Conservation (phyloP, 1,140 invertebrate species). For the Drosophila parabipectinata region DNA sequence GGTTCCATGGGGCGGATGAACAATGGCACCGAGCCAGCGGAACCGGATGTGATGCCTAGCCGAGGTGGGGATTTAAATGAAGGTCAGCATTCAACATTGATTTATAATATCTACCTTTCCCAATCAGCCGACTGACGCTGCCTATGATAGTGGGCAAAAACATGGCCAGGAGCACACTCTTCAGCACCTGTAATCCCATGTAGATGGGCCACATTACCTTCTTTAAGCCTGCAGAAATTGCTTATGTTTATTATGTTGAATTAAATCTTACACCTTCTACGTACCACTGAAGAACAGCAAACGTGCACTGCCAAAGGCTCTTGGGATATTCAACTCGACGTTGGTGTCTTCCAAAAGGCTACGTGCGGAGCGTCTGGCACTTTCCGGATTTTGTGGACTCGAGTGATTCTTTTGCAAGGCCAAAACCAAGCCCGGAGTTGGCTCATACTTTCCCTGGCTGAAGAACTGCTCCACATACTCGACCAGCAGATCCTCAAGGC, state of each 20-base stretch:
- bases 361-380: conserved; percentile 22
- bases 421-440: conserved; percentile 65
- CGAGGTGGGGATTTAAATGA: conserved; percentile 1
- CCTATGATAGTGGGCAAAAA: conserved; percentile 92
- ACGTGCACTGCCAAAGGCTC: conserved; percentile 85
- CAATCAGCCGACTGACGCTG: conserved; percentile 91
- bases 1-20: conserved; percentile 76
- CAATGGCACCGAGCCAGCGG: conserved; percentile 68
- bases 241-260: background rate
- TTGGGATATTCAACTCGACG: conserved; percentile 65
- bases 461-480: conserved; percentile 79
- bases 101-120: conserved; percentile 87
- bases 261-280: background rate
- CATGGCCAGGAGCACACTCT: conserved; percentile 91
- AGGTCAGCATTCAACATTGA: background rate
- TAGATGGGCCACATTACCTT: conserved; percentile 91
- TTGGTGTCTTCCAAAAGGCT: conserved; percentile 63
- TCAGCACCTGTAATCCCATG: conserved; percentile 91
- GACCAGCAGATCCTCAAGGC: conserved; percentile 65
- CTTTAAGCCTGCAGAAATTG: conserved; percentile 86
- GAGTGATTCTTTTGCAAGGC: conserved; percentile 71
- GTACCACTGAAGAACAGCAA: conserved; percentile 86
- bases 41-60: conserved; percentile 64
- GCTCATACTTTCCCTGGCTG: conserved; percentile 72
- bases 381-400: background rate